These are phyloP conservation scores for Dimorphilus gyrociliatus DNA, from an alignment of 2,888 invertebrate genomes.

Conservation along the genomic window DNA sequence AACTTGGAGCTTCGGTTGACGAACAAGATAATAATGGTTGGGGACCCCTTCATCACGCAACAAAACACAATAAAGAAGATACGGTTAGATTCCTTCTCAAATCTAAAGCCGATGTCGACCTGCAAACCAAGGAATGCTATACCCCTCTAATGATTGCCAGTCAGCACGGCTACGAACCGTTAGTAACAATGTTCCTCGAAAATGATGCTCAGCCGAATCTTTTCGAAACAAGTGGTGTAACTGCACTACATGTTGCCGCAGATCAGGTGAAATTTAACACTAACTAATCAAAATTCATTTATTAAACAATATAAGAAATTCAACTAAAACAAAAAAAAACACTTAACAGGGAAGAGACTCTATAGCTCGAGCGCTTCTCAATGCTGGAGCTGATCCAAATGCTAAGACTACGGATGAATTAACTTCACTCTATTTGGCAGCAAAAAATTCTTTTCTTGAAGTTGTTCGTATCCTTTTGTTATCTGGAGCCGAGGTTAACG, in stretches of 20 bases:
- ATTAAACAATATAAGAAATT: too few species aligned
- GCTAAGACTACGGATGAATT: conserved; percentile 10
- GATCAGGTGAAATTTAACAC: conserved; percentile 10
- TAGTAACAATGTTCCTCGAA: conserved; percentile 1
- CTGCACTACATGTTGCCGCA: conserved; percentile 14
- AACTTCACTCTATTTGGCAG: conserved; percentile 12
- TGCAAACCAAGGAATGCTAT: conserved; percentile 10
- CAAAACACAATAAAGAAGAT: conserved; percentile 7
- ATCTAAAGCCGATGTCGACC: conserved; percentile 11
- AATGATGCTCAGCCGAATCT: conserved; percentile 6
- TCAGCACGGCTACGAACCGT: conserved; percentile 6
- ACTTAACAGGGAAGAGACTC: too few species aligned
- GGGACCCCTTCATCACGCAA: conserved; percentile 12
- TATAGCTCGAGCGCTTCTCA: conserved; percentile 9
- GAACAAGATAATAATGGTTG: conserved; percentile 11
- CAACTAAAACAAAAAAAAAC: too few species aligned
- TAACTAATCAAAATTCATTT: too few species aligned
- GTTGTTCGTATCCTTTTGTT: conserved; percentile 9
- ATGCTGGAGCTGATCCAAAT: conserved; percentile 10
- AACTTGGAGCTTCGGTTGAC: conserved; percentile 5
- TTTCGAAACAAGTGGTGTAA: conserved; percentile 10
- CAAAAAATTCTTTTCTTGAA: conserved; percentile 9
- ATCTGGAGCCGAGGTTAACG: conserved; percentile 10
- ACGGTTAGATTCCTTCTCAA: conserved; percentile 7
- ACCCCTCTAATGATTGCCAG: conserved; percentile 10